Evolutionary conservation across 2,113 vertebrate species (phyloP).

Genomic region (Todiramphus chloris): DNA sequence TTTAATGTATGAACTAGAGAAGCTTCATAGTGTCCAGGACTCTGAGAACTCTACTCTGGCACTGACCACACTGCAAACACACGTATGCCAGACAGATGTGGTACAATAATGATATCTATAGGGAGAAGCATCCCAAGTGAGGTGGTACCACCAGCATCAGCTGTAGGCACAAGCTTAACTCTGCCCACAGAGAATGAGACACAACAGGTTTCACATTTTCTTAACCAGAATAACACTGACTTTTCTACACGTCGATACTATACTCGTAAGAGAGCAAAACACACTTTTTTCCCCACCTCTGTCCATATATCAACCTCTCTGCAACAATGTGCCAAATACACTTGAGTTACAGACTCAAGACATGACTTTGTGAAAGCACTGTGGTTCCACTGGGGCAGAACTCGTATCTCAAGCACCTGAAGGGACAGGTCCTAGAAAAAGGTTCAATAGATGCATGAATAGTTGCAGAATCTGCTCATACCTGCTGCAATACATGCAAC

Average conservation of each 20-base stretch:
- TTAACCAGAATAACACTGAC: not conserved
- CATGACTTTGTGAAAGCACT: not conserved
- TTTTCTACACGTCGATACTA: not conserved
- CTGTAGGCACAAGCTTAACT: not conserved
- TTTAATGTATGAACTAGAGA: not conserved
- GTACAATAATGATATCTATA: fast-evolving
- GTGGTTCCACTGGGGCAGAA: not conserved
- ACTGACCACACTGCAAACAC: not conserved
- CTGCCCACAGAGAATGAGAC: not conserved
- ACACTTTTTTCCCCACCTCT: fast-evolving
- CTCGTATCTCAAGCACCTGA: not conserved
- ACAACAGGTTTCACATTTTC: not conserved
- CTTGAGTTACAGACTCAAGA: not conserved
- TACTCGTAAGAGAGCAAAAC: fast-evolving
- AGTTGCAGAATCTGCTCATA: not conserved
- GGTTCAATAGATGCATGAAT: not conserved
- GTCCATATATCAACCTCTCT: not conserved
- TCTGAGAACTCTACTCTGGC: not conserved
- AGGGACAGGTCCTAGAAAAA: not conserved
- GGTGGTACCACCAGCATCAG: not conserved
- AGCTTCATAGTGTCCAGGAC: not conserved
- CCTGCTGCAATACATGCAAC: not conserved
- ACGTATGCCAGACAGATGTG: not conserved
- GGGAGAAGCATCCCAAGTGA: not conserved
- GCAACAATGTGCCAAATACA: not conserved